These are phyloP conservation scores for Xylophagus ater DNA, from an alignment of 2,888 invertebrate species.

Conservation along the genomic window DNA sequence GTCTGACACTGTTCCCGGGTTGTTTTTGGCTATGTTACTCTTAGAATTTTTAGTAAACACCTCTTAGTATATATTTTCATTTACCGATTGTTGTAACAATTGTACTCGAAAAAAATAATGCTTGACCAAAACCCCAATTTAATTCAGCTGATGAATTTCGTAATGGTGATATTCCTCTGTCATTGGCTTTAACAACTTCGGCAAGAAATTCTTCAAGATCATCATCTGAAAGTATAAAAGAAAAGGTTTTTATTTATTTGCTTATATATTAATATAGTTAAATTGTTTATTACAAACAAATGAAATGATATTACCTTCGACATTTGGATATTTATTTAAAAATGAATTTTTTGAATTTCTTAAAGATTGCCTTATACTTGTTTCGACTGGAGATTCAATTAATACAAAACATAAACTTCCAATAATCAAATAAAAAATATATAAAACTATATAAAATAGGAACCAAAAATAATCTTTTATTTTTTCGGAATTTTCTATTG, in stretches of 20 bases:
- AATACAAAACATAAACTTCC: slow-evolving; percentile 57
- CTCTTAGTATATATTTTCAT: no score
- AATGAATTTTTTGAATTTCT: slow-evolving; percentile 46
- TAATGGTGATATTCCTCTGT: slow-evolving; percentile 65
- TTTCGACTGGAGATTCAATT: slow-evolving; percentile 54
- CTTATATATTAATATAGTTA: not conserved
- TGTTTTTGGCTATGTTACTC: no score
- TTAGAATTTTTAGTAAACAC: no score
- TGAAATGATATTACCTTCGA: slow-evolving; percentile 45
- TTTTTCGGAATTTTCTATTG: no score
- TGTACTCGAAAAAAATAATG: slow-evolving; percentile 77
- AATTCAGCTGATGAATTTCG: slow-evolving; percentile 66
- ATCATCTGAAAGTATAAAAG: slow-evolving; percentile 46
- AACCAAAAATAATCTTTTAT: slow-evolving; percentile 27
- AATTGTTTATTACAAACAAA: not conserved
- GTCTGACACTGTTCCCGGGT: no score
- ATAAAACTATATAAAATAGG: slow-evolving; percentile 47
- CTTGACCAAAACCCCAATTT: slow-evolving; percentile 86
- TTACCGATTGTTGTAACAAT: slow-evolving; percentile 82
- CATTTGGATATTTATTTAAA: slow-evolving; percentile 45
- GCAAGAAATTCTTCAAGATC: slow-evolving; percentile 60
- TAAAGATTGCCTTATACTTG: slow-evolving; percentile 42
- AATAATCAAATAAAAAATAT: slow-evolving; percentile 49
- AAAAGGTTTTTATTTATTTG: not conserved
- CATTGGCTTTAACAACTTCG: slow-evolving; percentile 61